Evolutionary conservation across 2,888 invertebrate species (phyloP), one percentile per base, ranked within the genome.

Genomic region (Cerastis leucographa): DNA sequence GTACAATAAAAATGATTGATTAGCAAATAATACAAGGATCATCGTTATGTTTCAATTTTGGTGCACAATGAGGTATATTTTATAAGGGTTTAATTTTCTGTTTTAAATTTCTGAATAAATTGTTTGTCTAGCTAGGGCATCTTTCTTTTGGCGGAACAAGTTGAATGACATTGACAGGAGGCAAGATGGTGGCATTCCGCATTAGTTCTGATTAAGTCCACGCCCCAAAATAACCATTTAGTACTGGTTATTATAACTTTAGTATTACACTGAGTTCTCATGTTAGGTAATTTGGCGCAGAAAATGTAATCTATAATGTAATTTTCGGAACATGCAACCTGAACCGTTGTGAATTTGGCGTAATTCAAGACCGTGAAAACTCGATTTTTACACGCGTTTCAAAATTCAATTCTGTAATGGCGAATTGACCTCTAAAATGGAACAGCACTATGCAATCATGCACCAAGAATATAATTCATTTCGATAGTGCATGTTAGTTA

Each of bases 361-460:
- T 85, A 71, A 85, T 83, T 85, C 83, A 85, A 85, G 70, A 77
- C 83, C 83, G 83, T 77, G 73, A 83, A 72, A 64, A 68, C 40
- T 71, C 35, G 17, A 71, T 77, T 74, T 73, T 74, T 65, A 65
- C 72, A 73, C 86, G 83, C 64, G 69, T 71, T 74, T 78, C 65
- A 44, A 83, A 61, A 74, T 69, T 51, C 46, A 25, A 68, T 71
- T 74, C 59, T 84, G 59, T 72, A 73, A 76, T 54, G 56, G 61
- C 68, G 56, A 78, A 69, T 71, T 49, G 64, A 75, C 49, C 64
- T 74, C 51, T 76, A 76, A 64, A 75, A 66, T 51, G 29, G 42
- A 22, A 61, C 61, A 69, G 2, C 25, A 65, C 22, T 42, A 35
- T 35, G 66, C 7, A 54, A 51, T 29, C 8, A 61, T 25, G 35